Evolutionary conservation across 1,140 invertebrate species (phyloP), one percentile per base, ranked within the genome.

Genomic region (Odontomachus brunneus): DNA sequence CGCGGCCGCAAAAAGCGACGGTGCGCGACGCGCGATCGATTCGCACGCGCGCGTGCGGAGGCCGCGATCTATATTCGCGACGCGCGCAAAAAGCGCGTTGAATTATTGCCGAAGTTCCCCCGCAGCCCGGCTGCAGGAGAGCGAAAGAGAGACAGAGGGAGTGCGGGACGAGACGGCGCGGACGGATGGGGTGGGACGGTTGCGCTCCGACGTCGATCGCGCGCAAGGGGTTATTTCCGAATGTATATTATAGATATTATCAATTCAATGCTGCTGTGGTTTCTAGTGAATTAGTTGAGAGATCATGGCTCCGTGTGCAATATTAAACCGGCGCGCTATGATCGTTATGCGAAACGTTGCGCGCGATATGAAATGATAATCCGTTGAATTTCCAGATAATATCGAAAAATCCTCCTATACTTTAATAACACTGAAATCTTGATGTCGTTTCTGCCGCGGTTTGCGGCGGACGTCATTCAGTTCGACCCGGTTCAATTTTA

Each of bases 161-260:
- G 59, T 33, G 33, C 12, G 66, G 19, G 44, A 38, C 2, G 51
- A 44, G 26, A 60, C 57, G 33, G 9, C n/a, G 62, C n/a, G n/a
- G n/a, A n/a, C n/a, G n/a, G n/a, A n/a, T n/a, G n/a, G n/a, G n/a
- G n/a, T n/a, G n/a, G n/a, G n/a, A n/a, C n/a, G n/a, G n/a, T n/a
- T n/a, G n/a, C n/a, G n/a, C 15, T 66, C 19, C 24, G 44, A 19
- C 22, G 62, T 69, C 75, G 63, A 78, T 78, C 24, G 51, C 65
- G 38, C 38, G 38, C 38, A 44, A 57, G 75, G 53, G 75, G 51
- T 80, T 80, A 80, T 80, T 80, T 80, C 65, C 75, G 53, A 80
- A 80, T 80, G 75, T 80, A 69, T 80, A 80, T 80, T 80, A 80
- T 80, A 80, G 75, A 80, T 80, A 80, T 69, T 80, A 80, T 80